These are phyloP conservation scores for Aphidius ervi DNA, from an alignment of 1,140 invertebrate genomes.

Conservation along the genomic window DNA sequence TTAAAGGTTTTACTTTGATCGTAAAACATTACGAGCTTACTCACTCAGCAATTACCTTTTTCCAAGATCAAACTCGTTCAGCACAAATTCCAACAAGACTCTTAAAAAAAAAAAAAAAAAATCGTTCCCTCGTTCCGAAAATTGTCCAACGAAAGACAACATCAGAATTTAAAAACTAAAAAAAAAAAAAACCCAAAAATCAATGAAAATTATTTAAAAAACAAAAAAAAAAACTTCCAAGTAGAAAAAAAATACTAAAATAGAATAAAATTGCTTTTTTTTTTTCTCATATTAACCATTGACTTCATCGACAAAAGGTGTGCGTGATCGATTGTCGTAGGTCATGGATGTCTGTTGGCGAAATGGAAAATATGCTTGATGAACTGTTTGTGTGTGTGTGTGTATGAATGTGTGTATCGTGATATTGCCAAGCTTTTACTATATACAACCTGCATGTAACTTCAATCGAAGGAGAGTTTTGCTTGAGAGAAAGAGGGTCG, in stretches of 20 bases:
- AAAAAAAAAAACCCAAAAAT: neutral
- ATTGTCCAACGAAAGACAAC: neutral
- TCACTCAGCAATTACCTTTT: constrained; percentile 30
- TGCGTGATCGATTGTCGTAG: constrained; percentile 15
- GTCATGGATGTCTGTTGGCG: constrained; percentile 4
- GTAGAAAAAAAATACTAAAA: neutral
- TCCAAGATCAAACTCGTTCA: constrained; percentile 30
- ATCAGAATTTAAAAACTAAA: too few species aligned
- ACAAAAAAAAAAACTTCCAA: too few species aligned
- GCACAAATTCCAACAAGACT: constrained; percentile 19
- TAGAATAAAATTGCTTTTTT: neutral
- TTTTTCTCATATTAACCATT: neutral
- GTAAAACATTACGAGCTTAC: constrained; percentile 36
- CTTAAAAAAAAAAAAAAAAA: constrained; percentile 1
- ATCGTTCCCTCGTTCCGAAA: neutral
- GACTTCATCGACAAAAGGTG: neutral
- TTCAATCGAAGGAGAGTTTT: neutral
- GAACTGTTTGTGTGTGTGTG: neutral
- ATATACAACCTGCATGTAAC: neutral
- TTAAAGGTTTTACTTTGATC: constrained; percentile 16
- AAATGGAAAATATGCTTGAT: neutral
- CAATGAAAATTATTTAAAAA: constrained; percentile 9
- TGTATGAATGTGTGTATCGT: neutral
- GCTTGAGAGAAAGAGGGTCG: neutral
- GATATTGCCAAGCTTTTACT: neutral